Evolutionary conservation across 2,113 vertebrate genomes (phyloP), one percentile per base, ranked within the genome.

Genomic region (Chlamydotis undulata): DNA sequence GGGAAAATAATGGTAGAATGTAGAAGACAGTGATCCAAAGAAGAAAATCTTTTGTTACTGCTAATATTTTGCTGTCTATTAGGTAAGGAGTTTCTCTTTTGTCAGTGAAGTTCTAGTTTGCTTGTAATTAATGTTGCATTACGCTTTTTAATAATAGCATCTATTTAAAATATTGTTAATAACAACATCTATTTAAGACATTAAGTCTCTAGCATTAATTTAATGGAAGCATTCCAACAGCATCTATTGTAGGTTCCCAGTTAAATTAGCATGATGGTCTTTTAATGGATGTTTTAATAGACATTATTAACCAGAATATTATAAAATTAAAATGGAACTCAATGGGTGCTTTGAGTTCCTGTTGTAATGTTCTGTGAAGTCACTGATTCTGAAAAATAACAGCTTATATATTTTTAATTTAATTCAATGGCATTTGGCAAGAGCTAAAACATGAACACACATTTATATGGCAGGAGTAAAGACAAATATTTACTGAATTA

Each of bases 281-380:
- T 97, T 98, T 97, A 98, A 98, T 98, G 95, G 95, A 91, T 95
- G 59, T 95, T 97, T 97, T 97, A 97, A 97, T 97, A 98, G 97
- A 97, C 93, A 96, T 94, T 89, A 97, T 95, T 93, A 98, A 92
- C 64, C 60, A 97, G 95, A 97, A 97, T 97, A 97, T 94, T 96
- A 57, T 93, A 93, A 97, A 97, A 97, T 94, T 96, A 97, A 97
- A 97, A 80, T 24, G 50, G 92, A 85, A 94, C 57, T 95, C 96
- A 97, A 26, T 87, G 84, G 82, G 26, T 92, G 94, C 86, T 97
- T 94, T 96, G 78, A 95, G 88, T 97, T 97, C 75, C 70, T 96
- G 26, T 93, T 94, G 57, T 53, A 97, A 83, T 78, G 83, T 77
- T 96, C 64, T 82, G 80, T 88, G 86, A 94, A 97, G 76, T 80